phyloP scores from a whole-genome alignment of 2,888 invertebrate species.

The Priocnemis perturbator region DNA sequence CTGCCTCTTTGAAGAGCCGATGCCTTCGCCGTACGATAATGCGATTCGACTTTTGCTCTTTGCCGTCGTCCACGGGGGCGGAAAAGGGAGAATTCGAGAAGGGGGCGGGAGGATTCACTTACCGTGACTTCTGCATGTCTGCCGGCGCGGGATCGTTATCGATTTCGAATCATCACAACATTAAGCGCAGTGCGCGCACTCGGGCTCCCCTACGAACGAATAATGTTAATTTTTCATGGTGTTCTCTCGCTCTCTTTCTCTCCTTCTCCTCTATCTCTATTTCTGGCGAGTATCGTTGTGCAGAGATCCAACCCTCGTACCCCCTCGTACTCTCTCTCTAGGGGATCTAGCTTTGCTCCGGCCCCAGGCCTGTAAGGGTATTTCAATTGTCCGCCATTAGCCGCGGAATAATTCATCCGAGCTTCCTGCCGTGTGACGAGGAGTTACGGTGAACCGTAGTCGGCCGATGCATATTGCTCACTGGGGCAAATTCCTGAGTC shows the following conservation, averaged over 20 bases:
- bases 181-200: slow-evolving; percentile 44
- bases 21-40: slow-evolving; percentile 44
- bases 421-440: slow-evolving; percentile 59
- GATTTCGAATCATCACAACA: slow-evolving; percentile 66
- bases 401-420: slow-evolving; percentile 63
- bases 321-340: neutral
- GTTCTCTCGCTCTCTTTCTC: slow-evolving; percentile 15
- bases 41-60: slow-evolving; percentile 46
- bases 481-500: slow-evolving; percentile 19
- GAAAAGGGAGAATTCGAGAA: slow-evolving; percentile 4
- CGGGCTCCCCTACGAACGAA: slow-evolving; percentile 31
- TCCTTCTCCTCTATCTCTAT: slow-evolving; percentile 14
- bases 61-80: slow-evolving; percentile 40
- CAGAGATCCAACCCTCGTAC: neutral
- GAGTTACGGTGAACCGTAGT: slow-evolving; percentile 50
- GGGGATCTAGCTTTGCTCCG: slow-evolving; percentile 34
- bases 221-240: slow-evolving; percentile 54
- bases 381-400: slow-evolving; percentile 65
- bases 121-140: slow-evolving; percentile 50
- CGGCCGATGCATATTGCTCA: slow-evolving; percentile 12
- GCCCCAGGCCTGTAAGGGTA: slow-evolving; percentile 54
- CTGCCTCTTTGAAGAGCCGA: slow-evolving; percentile 46
- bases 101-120: slow-evolving; percentile 47
- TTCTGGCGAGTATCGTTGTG: slow-evolving; percentile 11
- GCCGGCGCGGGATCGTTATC: slow-evolving; percentile 56